Conservation (phyloP, 2,113 vertebrate genomes). For the Xenotilapia leptura region DNA sequence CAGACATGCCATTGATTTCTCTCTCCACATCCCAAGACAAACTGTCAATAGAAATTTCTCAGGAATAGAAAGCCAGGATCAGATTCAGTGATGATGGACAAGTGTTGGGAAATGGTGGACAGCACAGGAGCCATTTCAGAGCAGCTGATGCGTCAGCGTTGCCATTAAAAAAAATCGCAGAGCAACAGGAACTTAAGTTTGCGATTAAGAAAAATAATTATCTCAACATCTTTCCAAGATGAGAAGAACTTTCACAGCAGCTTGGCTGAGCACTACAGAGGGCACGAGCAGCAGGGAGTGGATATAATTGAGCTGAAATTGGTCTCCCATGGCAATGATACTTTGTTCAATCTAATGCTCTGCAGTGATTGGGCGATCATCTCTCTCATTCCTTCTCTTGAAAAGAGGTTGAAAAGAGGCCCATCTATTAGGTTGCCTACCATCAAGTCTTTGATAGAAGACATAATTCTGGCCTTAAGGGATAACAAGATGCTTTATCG, state of each 20-base stretch:
- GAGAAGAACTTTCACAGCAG: conserved; percentile 51
- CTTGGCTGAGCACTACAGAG: conserved; percentile 60
- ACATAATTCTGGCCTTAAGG: conserved; percentile 40
- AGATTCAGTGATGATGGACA: neutral
- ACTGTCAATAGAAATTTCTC: conserved; percentile 41
- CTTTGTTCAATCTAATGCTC: conserved; percentile 66
- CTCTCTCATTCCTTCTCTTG: conserved; percentile 46
- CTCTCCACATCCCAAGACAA: conserved; percentile 38
- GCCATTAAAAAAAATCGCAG: conserved; percentile 9
- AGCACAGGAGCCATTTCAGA: neutral
- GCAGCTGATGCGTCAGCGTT: neutral
- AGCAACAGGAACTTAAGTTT: conserved; percentile 36
- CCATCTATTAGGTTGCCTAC: conserved; percentile 39
- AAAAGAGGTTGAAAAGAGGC: conserved; percentile 51
- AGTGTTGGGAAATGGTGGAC: neutral
- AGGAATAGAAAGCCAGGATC: neutral
- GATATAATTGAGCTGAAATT: conserved; percentile 77
- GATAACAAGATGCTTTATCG: conserved; percentile 32
- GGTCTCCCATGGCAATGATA: conserved; percentile 71
- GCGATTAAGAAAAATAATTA: conserved; percentile 66
- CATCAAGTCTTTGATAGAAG: conserved; percentile 43
- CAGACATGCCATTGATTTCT: conserved; percentile 43
- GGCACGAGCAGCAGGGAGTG: conserved; percentile 72
- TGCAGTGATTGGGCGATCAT: conserved; percentile 49
- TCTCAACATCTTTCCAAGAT: conserved; percentile 60